These are phyloP conservation scores for Tympanuchus pallidicinctus DNA, from an alignment of 2,113 vertebrate genomes.

Conservation along the genomic window DNA sequence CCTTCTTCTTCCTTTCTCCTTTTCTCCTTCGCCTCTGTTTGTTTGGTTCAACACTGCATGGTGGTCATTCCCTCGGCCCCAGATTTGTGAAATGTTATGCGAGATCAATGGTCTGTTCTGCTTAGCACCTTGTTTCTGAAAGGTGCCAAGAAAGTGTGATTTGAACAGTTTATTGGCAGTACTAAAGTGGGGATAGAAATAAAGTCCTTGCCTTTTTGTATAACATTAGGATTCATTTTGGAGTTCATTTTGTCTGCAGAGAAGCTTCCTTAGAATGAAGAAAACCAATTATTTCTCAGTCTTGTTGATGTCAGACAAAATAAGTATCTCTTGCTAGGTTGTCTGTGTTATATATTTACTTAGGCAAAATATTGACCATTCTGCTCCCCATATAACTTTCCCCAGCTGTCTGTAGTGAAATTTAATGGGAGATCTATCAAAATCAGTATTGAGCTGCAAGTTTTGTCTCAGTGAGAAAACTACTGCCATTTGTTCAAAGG, in stretches of 20 bases:
- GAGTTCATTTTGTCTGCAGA: neutral
- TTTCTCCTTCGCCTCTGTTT: neutral
- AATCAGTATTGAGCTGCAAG: neutral
- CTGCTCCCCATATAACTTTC: neutral
- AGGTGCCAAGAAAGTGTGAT: neutral
- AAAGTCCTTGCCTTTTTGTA: neutral
- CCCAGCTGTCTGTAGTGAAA: neutral
- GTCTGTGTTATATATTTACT: constrained; percentile 3
- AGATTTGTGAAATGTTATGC: neutral
- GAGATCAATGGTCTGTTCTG: neutral
- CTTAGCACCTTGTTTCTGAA: neutral
- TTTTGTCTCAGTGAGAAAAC: constrained; percentile 6
- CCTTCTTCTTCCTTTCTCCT: neutral
- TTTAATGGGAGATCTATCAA: constrained; percentile 29
- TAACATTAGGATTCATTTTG: neutral
- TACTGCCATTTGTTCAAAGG: constrained; percentile 13
- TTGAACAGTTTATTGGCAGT: neutral
- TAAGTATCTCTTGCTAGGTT: constrained; percentile 5
- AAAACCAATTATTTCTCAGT: constrained; percentile 27
- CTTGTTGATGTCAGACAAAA: constrained; percentile 19
- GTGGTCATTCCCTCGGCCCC: neutral
- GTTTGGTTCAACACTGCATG: neutral
- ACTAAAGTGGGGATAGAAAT: neutral
- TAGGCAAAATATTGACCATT: constrained; percentile 33
- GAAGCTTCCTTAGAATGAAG: neutral